Percentiles rank a stretch among this genome's conserved stretches.
Evolutionary conservation across 2,797 vertebrate genomes (phyloP).

Genomic region (Anisognathus igniventris): DNA sequence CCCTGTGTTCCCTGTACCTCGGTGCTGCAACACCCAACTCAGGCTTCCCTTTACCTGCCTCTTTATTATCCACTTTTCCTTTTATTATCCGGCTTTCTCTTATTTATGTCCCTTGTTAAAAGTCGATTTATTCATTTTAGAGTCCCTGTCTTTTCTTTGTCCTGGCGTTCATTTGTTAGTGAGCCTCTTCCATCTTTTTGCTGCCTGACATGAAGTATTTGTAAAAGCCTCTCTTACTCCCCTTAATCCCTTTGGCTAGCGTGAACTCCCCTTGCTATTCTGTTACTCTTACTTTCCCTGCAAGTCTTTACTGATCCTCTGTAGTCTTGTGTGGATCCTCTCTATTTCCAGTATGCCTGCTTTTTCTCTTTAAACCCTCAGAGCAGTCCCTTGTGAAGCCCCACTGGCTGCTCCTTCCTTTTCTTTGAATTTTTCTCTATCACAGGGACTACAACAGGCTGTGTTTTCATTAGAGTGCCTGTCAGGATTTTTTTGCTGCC

Average conservation of each 20-base stretch:
- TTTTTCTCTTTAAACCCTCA: background rate
- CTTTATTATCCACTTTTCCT: background rate
- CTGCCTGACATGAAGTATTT: conserved; percentile 50
- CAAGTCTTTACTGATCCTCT: conserved; percentile 33
- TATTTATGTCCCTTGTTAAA: conserved; percentile 50
- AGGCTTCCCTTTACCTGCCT: background rate
- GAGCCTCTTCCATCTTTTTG: conserved; percentile 34
- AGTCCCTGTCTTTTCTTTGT: conserved; percentile 38
- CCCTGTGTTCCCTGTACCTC: background rate
- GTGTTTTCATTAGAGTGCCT: background rate
- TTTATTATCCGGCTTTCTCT: conserved; percentile 20
- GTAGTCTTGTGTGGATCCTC: conserved; percentile 10
- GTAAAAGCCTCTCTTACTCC: conserved; percentile 46
- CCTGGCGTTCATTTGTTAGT: conserved; percentile 47
- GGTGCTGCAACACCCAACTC: rapidly evolving
- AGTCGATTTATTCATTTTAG: conserved; percentile 21
- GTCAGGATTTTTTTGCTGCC: background rate
- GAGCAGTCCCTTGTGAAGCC: background rate
- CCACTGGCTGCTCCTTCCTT: background rate
- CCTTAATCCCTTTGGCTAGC: conserved; percentile 39
- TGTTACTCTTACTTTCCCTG: conserved; percentile 29
- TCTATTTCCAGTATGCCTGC: background rate
- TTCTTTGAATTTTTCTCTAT: conserved; percentile 1
- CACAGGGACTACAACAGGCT: background rate
- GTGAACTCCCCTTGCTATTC: conserved; percentile 36